Percentiles rank a stretch among this genome's conserved stretches.
phyloP scores from a whole-genome alignment of 2,797 vertebrate genomes.

The Peromyscus melanophrys region DNA sequence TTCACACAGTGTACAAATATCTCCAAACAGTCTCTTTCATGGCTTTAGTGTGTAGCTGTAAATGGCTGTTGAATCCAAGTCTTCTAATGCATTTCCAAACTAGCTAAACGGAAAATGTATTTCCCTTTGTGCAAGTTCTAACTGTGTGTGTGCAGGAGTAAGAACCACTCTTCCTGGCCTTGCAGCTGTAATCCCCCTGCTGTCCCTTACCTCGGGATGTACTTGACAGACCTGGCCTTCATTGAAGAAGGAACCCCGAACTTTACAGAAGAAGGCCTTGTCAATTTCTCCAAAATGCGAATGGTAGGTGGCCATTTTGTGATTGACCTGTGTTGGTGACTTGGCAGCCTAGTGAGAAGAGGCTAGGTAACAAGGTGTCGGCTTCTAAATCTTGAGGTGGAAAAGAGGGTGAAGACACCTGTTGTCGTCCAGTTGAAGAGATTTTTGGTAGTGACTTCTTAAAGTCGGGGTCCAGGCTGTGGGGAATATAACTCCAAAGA shows the following conservation, averaged over 20 bases:
- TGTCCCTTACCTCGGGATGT: slow-evolving; percentile 98
- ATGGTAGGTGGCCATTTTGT: slow-evolving; percentile 92
- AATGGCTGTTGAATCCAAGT: not conserved
- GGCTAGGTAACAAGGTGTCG: not conserved
- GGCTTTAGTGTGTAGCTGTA: not conserved
- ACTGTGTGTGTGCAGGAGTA: not conserved
- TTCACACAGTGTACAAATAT: not conserved
- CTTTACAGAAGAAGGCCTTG: slow-evolving; percentile 97
- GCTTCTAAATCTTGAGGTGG: not conserved
- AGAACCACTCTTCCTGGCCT: not conserved
- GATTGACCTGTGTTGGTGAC: not conserved
- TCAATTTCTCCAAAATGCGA: slow-evolving; percentile 99
- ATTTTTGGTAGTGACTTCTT: not conserved
- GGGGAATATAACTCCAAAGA: not conserved
- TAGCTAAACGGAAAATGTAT: not conserved
- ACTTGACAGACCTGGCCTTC: slow-evolving; percentile 97
- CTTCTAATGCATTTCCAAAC: not conserved
- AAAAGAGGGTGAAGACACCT: not conserved
- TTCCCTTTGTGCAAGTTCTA: not conserved
- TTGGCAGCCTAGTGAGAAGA: not conserved
- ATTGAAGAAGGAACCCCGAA: slow-evolving; percentile 98
- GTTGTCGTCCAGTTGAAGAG: not conserved
- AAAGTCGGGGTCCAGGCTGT: not conserved
- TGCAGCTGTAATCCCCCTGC: slow-evolving; percentile 96
- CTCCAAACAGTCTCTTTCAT: not conserved